A percentile compares a stretch with the other conserved stretches of the same genome.
Conservation (phyloP, 2,113 vertebrate genomes). For the Brienomyrus longianalis region DNA sequence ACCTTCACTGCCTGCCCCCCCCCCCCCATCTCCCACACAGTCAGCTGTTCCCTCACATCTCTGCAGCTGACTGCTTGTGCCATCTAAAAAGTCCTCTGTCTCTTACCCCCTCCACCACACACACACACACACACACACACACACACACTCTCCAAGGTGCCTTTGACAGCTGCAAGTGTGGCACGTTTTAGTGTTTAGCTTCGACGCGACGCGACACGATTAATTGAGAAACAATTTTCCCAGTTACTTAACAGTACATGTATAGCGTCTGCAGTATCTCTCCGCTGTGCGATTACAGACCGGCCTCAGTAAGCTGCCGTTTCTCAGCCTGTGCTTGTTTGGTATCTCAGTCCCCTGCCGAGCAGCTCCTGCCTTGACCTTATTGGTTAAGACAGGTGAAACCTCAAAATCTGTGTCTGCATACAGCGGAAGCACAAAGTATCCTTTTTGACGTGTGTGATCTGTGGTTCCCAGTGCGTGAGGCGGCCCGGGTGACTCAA, state of each 20-base stretch:
- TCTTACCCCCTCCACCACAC: conserved; percentile 48
- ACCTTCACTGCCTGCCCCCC: neutral
- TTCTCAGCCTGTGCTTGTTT: neutral
- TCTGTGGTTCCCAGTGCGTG: neutral
- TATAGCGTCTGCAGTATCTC: neutral
- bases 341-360: neutral
- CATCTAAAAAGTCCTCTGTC: neutral
- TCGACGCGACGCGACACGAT: neutral
- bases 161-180: conserved; percentile 58
- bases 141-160: conserved; percentile 41
- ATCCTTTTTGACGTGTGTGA: neutral
- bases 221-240: neutral
- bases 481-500: neutral
- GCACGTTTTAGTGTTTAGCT: conserved; percentile 42
- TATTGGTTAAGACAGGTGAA: neutral
- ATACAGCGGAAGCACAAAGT: neutral
- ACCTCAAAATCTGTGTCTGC: neutral
- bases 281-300: neutral
- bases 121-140: neutral
- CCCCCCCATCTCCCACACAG: conserved; percentile 29
- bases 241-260: neutral
- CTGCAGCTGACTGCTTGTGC: conserved; percentile 33
- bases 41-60: conserved; percentile 57
- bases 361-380: neutral
- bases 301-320: neutral